Percentiles rank a stretch among this genome's conserved stretches.
Conservation (phyloP, 2,888 invertebrate species). For the Sialis lutaria region DNA sequence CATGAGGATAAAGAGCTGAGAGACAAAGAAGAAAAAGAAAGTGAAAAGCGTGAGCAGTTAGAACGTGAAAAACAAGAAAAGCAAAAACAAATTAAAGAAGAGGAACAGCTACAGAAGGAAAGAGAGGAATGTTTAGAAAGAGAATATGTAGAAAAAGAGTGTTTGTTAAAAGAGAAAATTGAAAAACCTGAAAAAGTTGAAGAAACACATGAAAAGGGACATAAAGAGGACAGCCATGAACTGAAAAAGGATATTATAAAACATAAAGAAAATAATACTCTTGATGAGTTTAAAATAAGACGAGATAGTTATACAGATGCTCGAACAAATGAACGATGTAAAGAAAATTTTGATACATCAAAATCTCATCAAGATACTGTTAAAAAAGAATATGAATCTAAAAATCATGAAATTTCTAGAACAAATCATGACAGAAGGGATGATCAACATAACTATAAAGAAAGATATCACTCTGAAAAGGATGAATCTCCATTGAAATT, state of each 20-base stretch:
- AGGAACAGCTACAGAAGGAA: constrained; percentile 24
- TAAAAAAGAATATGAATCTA: constrained; percentile 7
- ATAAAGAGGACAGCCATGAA: constrained; percentile 16
- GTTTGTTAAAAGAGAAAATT: constrained; percentile 23
- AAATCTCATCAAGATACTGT: constrained; percentile 11
- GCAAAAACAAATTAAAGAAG: constrained; percentile 16
- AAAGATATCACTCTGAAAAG: constrained; percentile 21
- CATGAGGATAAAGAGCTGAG: constrained; percentile 20
- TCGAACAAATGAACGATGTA: constrained; percentile 9
- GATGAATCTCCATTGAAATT: constrained; percentile 14
- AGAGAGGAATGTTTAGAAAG: constrained; percentile 25
- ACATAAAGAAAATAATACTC: too few relatives aligned
- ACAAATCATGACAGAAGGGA: constrained; percentile 9
- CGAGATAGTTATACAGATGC: constrained; percentile 11
- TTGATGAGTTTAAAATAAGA: constrained; percentile 6
- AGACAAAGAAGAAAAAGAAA: constrained; percentile 16
- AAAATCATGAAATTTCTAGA: constrained; percentile 9
- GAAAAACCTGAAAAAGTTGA: constrained; percentile 18
- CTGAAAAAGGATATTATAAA: constrained; percentile 18
- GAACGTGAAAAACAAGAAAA: constrained; percentile 20
- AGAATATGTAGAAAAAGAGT: constrained; percentile 26
- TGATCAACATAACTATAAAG: constrained; percentile 9
- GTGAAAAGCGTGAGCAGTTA: constrained; percentile 22
- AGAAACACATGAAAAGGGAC: constrained; percentile 23
- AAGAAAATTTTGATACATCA: constrained; percentile 3